Base-by-base conservation (phyloP, 1,140 invertebrate species). In the Metopolophium dirhodum region DNA sequence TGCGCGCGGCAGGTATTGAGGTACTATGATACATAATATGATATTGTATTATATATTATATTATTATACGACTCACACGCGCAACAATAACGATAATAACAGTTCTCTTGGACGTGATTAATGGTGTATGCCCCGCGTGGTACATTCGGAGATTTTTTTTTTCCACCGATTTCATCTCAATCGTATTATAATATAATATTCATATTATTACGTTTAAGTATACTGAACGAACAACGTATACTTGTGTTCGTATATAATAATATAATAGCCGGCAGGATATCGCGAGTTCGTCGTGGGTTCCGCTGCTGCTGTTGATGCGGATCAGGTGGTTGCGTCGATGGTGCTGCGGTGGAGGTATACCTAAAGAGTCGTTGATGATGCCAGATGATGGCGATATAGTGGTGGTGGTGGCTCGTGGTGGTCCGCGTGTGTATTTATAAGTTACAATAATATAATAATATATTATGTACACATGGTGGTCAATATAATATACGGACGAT, bases 71-170 rank as follows among this genome's bases (percentile, higher is more conserved):
- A 77, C 61, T 77, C 61, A 77, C 61, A n/a, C 30, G 61, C n/a
- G 61, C 30, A 77, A 77, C 61, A 35, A 77, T 77, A n/a, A 77
- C 61, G 61, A 77, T 35, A 77, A 77, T 77, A 77, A 77, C 61
- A 77, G 61, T 77, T 77, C n/a, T 77, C n/a, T 77, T 30, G n/a
- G 61, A 77, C n/a, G 61, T 77, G 61, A 77, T 77, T 77, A 77
- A 77, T 77, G 61, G 61, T 77, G 61, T 77, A 7, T 77, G n/a
- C 61, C 61, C 61, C 61, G 30, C 61, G 61, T 77, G 61, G 61
- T 77, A 77, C 61, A 77, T 77, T 77, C 61, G n/a, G 61, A 77
- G 61, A 77, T 77, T 77, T 77, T 68, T 61, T 77, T 77, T 77
- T 61, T 61, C 57, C 11, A 18, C 61, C 61, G 61, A 77, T 77